These are phyloP conservation scores for Hesperia comma DNA, from an alignment of 2,888 invertebrate species.

Conservation along the genomic window DNA sequence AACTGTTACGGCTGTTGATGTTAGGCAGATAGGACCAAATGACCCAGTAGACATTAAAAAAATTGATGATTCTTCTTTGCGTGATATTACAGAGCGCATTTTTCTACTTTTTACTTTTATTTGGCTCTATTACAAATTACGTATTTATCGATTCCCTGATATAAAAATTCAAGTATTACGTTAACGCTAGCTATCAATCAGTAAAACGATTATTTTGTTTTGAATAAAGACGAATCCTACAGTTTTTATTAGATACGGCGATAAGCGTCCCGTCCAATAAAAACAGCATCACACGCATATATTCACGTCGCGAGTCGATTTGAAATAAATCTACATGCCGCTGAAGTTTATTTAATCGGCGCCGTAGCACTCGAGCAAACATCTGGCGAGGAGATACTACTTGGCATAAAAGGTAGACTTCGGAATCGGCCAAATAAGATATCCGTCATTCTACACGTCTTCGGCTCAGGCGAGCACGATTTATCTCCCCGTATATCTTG, in stretches of 20 bases:
- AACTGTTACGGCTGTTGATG: too few species aligned
- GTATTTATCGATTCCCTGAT: background rate
- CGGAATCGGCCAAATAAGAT: slow-evolving; percentile 21
- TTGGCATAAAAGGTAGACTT: slow-evolving; percentile 22
- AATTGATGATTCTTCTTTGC: too few species aligned
- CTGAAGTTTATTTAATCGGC: slow-evolving; percentile 23
- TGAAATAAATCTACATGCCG: slow-evolving; percentile 21
- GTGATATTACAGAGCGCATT: too few species aligned
- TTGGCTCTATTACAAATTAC: too few species aligned
- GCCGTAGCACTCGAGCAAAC: slow-evolving; percentile 18
- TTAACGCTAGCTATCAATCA: background rate
- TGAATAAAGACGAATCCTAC: slow-evolving; percentile 8
- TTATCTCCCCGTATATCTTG: slow-evolving; percentile 9
- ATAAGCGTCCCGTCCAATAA: slow-evolving; percentile 22
- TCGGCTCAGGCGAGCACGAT: slow-evolving; percentile 4
- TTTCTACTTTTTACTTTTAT: too few species aligned
- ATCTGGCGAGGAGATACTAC: slow-evolving; percentile 18
- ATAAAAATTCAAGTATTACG: background rate
- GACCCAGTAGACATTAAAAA: too few species aligned
- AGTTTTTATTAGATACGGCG: background rate
- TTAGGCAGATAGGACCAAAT: too few species aligned
- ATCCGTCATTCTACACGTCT: slow-evolving; percentile 21
- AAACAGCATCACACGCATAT: slow-evolving; percentile 21
- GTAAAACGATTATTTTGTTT: background rate
- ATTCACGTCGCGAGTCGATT: slow-evolving; percentile 16